Conservation (phyloP, 2,113 vertebrate species). For the Sphyrna mokarran region DNA sequence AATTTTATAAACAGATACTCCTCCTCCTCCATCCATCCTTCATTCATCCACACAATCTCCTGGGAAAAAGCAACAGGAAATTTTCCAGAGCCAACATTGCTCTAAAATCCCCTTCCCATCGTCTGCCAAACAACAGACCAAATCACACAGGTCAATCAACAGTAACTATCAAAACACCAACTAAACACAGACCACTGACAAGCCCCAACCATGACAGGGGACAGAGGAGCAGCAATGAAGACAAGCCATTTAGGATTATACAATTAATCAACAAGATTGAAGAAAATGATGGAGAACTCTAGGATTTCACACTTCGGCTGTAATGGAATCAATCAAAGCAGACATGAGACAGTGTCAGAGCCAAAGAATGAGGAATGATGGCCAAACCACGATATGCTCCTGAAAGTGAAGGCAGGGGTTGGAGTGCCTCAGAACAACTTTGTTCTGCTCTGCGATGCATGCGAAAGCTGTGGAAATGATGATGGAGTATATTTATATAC, state of each 20-base stretch:
- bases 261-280: neutral
- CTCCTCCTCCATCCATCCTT: too few relatives aligned
- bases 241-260: neutral
- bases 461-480: neutral
- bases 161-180: neutral
- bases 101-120: too few relatives aligned
- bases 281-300: neutral
- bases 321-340: neutral
- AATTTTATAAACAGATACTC: neutral
- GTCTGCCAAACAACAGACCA: neutral
- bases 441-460: neutral
- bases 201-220: neutral
- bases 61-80: neutral
- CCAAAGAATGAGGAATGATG: neutral
- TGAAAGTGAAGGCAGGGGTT: neutral
- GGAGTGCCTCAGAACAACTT: neutral
- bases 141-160: neutral
- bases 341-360: neutral
- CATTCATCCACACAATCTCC: neutral
- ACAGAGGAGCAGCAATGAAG: neutral
- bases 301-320: neutral
- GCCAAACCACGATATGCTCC: neutral
- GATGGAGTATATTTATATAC: neutral
- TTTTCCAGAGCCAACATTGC: neutral
- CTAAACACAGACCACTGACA: too few relatives aligned